phyloP scores from a whole-genome alignment of 2,888 invertebrate species.

The Nesidiocoris tenuis region DNA sequence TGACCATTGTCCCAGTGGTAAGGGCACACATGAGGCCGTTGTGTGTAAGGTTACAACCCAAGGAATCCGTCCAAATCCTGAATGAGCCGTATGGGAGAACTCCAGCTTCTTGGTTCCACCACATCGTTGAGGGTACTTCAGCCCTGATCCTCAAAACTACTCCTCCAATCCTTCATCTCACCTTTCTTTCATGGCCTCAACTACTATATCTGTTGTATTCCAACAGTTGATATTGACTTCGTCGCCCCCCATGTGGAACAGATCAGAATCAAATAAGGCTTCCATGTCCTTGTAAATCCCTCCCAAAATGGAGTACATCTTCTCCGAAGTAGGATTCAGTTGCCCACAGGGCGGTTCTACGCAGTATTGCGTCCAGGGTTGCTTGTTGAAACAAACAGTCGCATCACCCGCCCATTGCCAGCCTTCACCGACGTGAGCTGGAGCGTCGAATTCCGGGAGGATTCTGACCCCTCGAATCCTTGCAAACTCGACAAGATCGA shows the following conservation, averaged over 20 bases:
- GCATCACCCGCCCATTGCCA: conserved; percentile 71
- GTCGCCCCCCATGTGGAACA: conserved; percentile 81
- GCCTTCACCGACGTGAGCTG: conserved; percentile 75
- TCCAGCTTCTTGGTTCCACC: too few relatives aligned
- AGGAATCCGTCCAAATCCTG: too few relatives aligned
- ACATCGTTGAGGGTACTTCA: too few relatives aligned
- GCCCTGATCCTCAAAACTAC: too few relatives aligned
- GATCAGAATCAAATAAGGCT: conserved; percentile 53
- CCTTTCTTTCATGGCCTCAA: conserved; percentile 63
- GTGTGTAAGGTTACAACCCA: too few relatives aligned
- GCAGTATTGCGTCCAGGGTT: conserved; percentile 66
- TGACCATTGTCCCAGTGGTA: too few relatives aligned
- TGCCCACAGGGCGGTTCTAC: conserved; percentile 83
- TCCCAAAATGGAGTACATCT: conserved; percentile 66
- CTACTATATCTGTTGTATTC: conserved; percentile 70
- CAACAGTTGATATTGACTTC: conserved; percentile 64
- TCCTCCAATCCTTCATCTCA: too few relatives aligned
- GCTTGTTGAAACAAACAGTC: conserved; percentile 65
- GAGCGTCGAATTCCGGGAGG: conserved; percentile 85
- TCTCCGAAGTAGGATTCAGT: conserved; percentile 72
- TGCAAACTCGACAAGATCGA: conserved; percentile 65
- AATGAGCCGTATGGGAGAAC: too few relatives aligned
- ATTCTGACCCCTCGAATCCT: conserved; percentile 77
- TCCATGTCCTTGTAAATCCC: conserved; percentile 61
- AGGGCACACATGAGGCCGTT: too few relatives aligned